Conservation (phyloP, 2,797 vertebrate genomes). For the Cetoscarus ocellatus region DNA sequence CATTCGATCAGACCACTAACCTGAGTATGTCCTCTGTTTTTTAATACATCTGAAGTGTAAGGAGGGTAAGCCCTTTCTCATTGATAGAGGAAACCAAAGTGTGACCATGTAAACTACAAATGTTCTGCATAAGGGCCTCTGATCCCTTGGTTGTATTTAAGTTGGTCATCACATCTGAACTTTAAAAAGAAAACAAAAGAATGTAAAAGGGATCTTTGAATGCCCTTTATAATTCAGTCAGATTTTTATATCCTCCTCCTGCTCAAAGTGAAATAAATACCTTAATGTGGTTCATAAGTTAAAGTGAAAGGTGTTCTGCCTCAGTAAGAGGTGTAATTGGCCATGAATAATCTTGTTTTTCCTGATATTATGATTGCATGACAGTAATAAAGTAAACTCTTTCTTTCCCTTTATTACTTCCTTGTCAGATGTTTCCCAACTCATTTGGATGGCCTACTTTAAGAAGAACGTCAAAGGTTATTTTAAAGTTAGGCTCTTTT, state of each 20-base stretch:
- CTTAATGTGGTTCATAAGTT: not conserved
- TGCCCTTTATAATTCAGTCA: not conserved
- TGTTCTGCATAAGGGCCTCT: not conserved
- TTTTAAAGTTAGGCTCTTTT: slow-evolving; percentile 27
- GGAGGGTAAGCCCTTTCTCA: not conserved
- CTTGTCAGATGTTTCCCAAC: slow-evolving; percentile 10
- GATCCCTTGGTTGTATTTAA: not conserved
- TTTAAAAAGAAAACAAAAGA: not conserved
- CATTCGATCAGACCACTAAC: slow-evolving; percentile 2
- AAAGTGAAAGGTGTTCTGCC: slow-evolving; percentile 3
- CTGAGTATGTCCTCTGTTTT: not conserved
- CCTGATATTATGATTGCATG: not conserved
- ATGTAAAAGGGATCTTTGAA: too few relatives aligned
- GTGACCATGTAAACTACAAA: not conserved
- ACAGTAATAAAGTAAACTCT: slow-evolving; percentile 14
- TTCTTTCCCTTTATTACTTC: slow-evolving; percentile 42
- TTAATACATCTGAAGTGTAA: not conserved
- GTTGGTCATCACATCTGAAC: too few relatives aligned
- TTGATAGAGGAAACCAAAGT: not conserved
- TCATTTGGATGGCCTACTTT: slow-evolving; percentile 29
- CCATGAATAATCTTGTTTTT: slow-evolving; percentile 29
- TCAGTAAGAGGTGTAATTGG: not conserved
- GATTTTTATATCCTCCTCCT: too few relatives aligned
- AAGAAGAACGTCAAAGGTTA: slow-evolving; percentile 49
- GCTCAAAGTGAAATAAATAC: not conserved